Evolutionary conservation across 2,888 invertebrate species (phyloP), one percentile per base, ranked within the genome.

Genomic region (Achlya flavicornis): DNA sequence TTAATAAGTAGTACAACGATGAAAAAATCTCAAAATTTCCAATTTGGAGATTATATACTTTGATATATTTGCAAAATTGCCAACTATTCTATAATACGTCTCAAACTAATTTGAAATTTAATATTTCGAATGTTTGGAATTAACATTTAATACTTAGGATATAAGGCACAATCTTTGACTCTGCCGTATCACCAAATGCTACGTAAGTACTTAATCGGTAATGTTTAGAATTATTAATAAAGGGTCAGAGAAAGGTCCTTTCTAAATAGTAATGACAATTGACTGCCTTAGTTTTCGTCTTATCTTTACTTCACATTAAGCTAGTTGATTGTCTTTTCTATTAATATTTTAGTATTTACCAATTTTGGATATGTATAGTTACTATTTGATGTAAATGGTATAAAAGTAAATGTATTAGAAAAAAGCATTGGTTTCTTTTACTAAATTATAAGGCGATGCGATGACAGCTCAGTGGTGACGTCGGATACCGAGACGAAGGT

Each of bases 321-420:
- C 10, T 19, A 53, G 46, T 46, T 46, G 46, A 61, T 61, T 63
- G 61, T 68, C 64, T 26, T 43, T 60, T 38, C 67, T 64, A 64
- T 63, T 71, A 75, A 77, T 74, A 71, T 68, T 67, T 85, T 85
- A 41, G 83, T 80, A 78, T 85, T 80, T 85, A 86, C 82, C 81
- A 78, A 76, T 16, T 85, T 85, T 84, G 76, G 75, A 86, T 88
- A 88, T 83, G 78, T 76, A 84, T 87, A 88, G 84, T 86, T 87
- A 89, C 84, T 88, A 88, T 79, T 90, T 81, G 83, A 86, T 91
- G 90, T 91, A 90, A 86, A 91, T 86, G 79, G 76, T 84, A 82
- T 89, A 87, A 85, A 83, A 85, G 85, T 91, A 89, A 89, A 89
- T 85, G 87, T 89, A 86, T 84, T 86, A 89, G 85, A 88, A 79